A percentile compares a stretch with the other conserved stretches of the same genome.
Evolutionary conservation across 2,888 invertebrate genomes (phyloP).

Genomic region (Alloplasta piceator): DNA sequence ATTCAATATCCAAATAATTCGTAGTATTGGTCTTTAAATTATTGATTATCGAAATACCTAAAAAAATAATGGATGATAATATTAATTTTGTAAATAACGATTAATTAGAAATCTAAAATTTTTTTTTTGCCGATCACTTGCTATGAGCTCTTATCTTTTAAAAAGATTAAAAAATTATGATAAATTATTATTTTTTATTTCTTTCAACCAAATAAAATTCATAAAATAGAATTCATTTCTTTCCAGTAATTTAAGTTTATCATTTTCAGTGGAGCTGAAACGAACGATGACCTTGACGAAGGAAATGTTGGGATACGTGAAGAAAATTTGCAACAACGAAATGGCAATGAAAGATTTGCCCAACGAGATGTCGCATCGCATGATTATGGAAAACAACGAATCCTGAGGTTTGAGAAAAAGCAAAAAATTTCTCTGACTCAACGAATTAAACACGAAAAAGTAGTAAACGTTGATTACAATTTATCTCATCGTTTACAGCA

Average conservation of each 20-base stretch:
- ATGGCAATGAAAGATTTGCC: conserved; percentile 61
- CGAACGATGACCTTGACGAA: conserved; percentile 65
- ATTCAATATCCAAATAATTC: no score
- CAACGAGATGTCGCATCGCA: conserved; percentile 38
- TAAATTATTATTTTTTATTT: no score
- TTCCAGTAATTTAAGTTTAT: neutral
- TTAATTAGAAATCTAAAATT: no score
- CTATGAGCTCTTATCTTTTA: no score
- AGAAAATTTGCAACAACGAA: conserved; percentile 67
- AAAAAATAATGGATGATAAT: no score
- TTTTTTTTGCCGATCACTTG: no score
- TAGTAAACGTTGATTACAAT: conserved; percentile 64
- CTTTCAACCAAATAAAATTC: no score
- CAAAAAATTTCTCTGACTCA: neutral
- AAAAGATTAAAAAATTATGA: no score
- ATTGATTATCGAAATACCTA: no score
- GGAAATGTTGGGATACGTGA: conserved; percentile 65
- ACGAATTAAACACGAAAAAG: conserved; percentile 13
- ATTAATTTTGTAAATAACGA: no score
- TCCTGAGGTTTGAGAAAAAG: neutral
- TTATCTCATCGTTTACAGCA: conserved; percentile 74
- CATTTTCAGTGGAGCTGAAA: conserved; percentile 63
- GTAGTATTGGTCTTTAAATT: no score
- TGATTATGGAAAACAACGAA: conserved; percentile 9
- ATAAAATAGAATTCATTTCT: neutral